phyloP scores from a whole-genome alignment of 2,113 vertebrate genomes.

The Chroicocephalus ridibundus region DNA sequence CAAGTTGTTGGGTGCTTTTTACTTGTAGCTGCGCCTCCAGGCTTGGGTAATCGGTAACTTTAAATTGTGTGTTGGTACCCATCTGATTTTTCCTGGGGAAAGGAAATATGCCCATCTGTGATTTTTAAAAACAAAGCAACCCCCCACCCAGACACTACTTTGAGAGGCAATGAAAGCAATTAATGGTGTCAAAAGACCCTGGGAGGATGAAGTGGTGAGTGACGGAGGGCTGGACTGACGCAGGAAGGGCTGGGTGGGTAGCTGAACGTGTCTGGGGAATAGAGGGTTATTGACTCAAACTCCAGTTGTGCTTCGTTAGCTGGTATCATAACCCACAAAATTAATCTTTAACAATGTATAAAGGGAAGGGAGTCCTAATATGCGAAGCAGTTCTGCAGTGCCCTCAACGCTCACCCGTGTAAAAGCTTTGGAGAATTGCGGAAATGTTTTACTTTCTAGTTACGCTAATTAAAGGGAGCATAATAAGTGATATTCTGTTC shows the following conservation, averaged over 20 bases:
- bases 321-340: not conserved
- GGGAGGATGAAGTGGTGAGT: not conserved
- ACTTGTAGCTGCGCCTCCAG: not conserved
- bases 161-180: not conserved
- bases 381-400: not conserved
- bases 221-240: not conserved
- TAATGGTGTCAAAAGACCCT: not conserved
- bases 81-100: not conserved
- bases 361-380: not conserved
- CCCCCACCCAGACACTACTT: not conserved
- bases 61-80: not conserved
- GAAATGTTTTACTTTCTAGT: not conserved
- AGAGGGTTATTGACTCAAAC: not conserved
- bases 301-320: not conserved
- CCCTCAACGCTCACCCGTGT: not conserved
- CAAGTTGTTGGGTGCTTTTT: not conserved
- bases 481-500: not conserved
- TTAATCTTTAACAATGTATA: not conserved
- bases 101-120: not conserved
- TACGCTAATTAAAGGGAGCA: rapidly evolving
- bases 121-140: not conserved
- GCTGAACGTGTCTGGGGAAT: not conserved
- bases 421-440: not conserved
- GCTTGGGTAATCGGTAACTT: not conserved
- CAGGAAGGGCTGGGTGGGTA: not conserved